phyloP scores from a whole-genome alignment of 37 sponge, comb jelly and placozoan species.

The Mnemiopsis leidyi region DNA sequence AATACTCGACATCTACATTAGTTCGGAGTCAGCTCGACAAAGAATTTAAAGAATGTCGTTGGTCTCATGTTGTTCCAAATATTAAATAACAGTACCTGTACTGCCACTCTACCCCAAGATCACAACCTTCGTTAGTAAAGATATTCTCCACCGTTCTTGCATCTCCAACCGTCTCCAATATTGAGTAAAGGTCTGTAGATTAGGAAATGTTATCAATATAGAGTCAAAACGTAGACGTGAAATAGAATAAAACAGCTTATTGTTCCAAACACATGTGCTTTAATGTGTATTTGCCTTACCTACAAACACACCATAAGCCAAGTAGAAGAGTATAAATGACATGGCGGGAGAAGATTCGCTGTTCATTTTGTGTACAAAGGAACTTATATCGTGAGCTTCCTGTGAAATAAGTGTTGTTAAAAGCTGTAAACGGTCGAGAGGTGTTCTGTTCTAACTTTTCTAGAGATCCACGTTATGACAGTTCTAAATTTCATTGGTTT shows the following conservation, averaged over 20 bases:
- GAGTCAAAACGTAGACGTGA: no score
- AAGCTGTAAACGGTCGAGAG: no score
- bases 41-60: no score
- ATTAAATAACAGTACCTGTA: neutral
- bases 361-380: constrained; percentile 56
- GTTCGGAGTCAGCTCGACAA: no score
- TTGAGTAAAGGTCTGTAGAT: constrained; percentile 24
- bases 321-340: constrained; percentile 54
- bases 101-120: neutral
- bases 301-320: constrained; percentile 34
- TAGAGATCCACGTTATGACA: no score
- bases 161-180: constrained; percentile 4
- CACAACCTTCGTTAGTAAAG: constrained; percentile 10
- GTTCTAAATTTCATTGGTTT: no score
- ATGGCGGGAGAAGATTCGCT: constrained; percentile 44
- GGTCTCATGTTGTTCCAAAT: neutral
- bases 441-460: no score
- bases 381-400: constrained; percentile 58
- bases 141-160: neutral
- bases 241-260: no score
- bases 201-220: no score
- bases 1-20: no score
- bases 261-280: no score
- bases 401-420: no score
- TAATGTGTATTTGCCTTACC: constrained; percentile 1